phyloP scores from a whole-genome alignment of 2,797 vertebrate genomes.

The Malurus leucopterus region DNA sequence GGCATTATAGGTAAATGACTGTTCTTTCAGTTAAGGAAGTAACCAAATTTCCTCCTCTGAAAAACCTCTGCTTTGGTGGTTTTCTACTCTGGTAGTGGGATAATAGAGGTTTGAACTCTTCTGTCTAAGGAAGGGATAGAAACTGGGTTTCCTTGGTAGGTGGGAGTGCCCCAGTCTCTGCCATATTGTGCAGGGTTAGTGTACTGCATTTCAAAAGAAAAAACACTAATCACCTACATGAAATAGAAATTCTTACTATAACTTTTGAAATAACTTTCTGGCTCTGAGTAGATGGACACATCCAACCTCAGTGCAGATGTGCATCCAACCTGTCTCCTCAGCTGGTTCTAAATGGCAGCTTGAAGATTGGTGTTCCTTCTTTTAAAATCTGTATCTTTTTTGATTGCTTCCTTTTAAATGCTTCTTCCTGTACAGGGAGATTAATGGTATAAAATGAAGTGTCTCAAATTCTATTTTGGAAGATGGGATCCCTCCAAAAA shows the following conservation, averaged over 20 bases:
- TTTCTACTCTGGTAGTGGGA: not conserved
- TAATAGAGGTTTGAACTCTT: not conserved
- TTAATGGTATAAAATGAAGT: not conserved
- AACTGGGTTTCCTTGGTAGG: not conserved
- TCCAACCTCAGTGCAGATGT: not conserved
- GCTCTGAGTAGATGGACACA: accelerated
- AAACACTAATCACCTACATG: not conserved
- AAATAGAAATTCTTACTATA: not conserved
- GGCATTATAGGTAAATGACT: not conserved
- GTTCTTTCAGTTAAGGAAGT: not conserved
- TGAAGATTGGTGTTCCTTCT: not conserved
- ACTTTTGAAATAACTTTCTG: not conserved
- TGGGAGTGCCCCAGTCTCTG: not conserved
- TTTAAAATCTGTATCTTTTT: not conserved
- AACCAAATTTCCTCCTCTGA: not conserved
- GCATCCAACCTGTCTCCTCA: not conserved
- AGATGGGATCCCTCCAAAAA: not conserved
- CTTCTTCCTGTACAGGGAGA: not conserved
- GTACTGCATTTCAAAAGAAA: not conserved
- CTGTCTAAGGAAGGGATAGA: not conserved
- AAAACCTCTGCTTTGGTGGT: not conserved
- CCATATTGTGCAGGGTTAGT: accelerated
- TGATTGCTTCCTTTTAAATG: not conserved
- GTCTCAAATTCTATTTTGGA: not conserved
- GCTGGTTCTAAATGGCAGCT: not conserved